A percentile compares a stretch with the other conserved stretches of the same genome.
phyloP scores from a whole-genome alignment of 2,797 vertebrate species.

The Parotocinclus haroldoi region DNA sequence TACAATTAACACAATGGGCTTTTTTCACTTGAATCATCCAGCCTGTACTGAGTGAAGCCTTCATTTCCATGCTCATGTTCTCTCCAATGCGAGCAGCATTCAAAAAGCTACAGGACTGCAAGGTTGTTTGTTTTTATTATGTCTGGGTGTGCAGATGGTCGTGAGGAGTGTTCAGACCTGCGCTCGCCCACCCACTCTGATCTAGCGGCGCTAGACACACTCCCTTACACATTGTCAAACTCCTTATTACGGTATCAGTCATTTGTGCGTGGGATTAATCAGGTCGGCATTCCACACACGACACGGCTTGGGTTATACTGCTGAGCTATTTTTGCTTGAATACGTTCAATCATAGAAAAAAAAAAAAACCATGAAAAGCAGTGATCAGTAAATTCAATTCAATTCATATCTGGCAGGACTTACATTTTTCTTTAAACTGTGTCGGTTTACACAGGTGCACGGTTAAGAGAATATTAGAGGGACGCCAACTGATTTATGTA shows the following conservation, averaged over 20 bases:
- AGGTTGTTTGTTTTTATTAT: slow-evolving; percentile 23
- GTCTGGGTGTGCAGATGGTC: slow-evolving; percentile 21
- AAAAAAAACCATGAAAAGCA: too few species aligned
- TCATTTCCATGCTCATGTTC: background rate
- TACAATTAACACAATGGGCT: too few species aligned
- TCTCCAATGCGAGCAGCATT: background rate
- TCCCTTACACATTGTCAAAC: slow-evolving; percentile 32
- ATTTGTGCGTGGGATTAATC: slow-evolving; percentile 37
- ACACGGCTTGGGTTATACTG: background rate
- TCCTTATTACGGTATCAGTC: slow-evolving; percentile 30
- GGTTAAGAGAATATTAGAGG: too few species aligned
- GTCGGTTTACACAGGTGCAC: too few species aligned
- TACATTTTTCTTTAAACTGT: too few species aligned
- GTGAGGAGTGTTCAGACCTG: slow-evolving; percentile 18
- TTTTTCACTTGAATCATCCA: too few species aligned
- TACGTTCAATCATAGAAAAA: too few species aligned
- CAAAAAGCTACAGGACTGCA: background rate
- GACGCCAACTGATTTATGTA: too few species aligned
- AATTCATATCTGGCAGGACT: too few species aligned
- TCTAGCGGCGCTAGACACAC: slow-evolving; percentile 23
- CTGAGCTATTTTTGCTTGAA: background rate
- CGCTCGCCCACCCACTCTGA: slow-evolving; percentile 36
- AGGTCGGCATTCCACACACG: slow-evolving; percentile 26
- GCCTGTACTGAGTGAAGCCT: too few species aligned
- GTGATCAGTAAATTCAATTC: too few species aligned